Conservation (phyloP, 1,140 invertebrate species). For the Nebria ingens region DNA sequence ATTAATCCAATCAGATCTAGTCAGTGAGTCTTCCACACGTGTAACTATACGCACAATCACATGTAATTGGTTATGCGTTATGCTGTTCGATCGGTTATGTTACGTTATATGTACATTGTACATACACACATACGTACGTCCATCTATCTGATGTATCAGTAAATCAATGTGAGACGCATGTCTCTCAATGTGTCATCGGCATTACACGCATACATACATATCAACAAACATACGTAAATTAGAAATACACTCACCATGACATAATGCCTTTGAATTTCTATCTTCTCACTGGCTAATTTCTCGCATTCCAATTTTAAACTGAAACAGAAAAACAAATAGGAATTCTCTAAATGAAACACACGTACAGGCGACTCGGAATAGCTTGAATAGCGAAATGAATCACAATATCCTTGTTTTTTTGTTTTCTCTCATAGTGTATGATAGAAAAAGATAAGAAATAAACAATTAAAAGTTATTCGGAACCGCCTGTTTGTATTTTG, state of each 20-base stretch:
- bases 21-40: neutral
- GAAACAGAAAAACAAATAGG: slow-evolving; percentile 37
- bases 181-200: neutral
- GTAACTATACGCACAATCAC: neutral
- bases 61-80: neutral
- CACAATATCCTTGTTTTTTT: too few species aligned
- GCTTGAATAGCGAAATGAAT: too few species aligned
- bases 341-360: too few species aligned
- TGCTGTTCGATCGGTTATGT: too few species aligned
- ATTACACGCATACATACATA: neutral
- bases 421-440: too few species aligned
- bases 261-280: slow-evolving; percentile 96
- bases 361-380: too few species aligned
- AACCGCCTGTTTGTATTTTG: too few species aligned
- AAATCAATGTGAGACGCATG: neutral
- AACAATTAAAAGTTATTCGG: too few species aligned
- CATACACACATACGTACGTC: neutral
- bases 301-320: slow-evolving; percentile 87
- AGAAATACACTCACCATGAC: slow-evolving; percentile 75
- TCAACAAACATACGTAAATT: neutral
- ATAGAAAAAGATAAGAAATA: too few species aligned
- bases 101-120: too few species aligned
- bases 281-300: slow-evolving; percentile 95
- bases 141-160: neutral
- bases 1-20: neutral